Evolutionary conservation across 30 jellyfish, hydroid and myxozoan species (phyloP).

Genomic region (Mastigias papua): DNA sequence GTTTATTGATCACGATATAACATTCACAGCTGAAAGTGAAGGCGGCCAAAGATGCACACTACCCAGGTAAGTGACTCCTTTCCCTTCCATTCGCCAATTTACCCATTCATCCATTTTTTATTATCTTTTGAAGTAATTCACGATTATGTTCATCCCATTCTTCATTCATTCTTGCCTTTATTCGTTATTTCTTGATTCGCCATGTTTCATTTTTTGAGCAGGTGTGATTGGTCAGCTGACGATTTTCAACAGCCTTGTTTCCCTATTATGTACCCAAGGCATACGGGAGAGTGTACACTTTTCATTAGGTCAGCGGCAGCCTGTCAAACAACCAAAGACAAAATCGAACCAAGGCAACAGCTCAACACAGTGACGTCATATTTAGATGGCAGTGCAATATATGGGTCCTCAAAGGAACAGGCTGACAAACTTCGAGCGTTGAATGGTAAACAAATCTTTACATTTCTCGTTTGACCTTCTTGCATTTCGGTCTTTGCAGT

Average conservation of each 20-base stretch:
- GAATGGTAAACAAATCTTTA: slow-evolving; percentile 51
- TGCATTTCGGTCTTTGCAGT: no score
- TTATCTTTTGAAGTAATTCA: no score
- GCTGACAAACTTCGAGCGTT: slow-evolving; percentile 64
- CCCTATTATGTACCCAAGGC: slow-evolving; percentile 80
- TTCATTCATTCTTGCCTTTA: background rate
- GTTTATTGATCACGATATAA: slow-evolving; percentile 85
- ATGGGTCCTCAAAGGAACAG: slow-evolving; percentile 78
- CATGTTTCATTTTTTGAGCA: background rate
- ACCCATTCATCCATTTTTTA: background rate
- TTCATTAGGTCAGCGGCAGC: slow-evolving; percentile 88
- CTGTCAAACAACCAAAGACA: slow-evolving; percentile 76
- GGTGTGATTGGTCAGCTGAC: slow-evolving; percentile 73
- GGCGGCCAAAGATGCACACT: slow-evolving; percentile 79
- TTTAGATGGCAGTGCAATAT: slow-evolving; percentile 78
- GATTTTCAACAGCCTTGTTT: slow-evolving; percentile 85
- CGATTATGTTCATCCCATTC: background rate
- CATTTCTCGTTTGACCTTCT: background rate
- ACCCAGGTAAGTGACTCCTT: slow-evolving; percentile 46
- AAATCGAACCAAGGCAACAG: slow-evolving; percentile 83
- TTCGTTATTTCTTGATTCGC: background rate
- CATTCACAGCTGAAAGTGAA: slow-evolving; percentile 90
- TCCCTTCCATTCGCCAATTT: background rate
- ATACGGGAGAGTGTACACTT: slow-evolving; percentile 74
- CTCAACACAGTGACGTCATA: slow-evolving; percentile 76